These are phyloP conservation scores for Bradypus variegatus DNA, from an alignment of 2,797 vertebrate genomes.

Conservation along the genomic window DNA sequence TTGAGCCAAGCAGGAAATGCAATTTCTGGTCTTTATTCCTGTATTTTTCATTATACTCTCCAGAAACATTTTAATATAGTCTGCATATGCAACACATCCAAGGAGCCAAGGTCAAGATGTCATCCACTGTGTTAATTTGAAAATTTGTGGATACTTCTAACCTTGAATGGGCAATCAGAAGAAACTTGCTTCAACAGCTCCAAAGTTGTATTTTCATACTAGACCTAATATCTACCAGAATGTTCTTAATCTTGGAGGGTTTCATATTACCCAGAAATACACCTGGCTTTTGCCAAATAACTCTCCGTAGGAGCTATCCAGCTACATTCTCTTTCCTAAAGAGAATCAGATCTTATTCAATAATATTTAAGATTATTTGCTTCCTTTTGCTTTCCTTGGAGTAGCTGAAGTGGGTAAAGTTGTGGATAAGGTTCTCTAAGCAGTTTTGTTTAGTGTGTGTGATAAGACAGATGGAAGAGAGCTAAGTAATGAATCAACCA, in stretches of 20 bases:
- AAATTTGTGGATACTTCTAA: neutral
- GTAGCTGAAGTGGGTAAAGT: neutral
- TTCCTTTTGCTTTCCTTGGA: neutral
- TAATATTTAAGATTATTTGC: neutral
- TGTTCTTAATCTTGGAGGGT: neutral
- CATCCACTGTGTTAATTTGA: neutral
- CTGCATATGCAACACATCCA: neutral
- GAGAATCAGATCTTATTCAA: neutral
- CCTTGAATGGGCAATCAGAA: neutral
- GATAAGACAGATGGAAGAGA: neutral
- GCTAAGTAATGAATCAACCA: neutral
- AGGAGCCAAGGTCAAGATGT: neutral
- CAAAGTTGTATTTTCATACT: neutral
- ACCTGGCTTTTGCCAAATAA: neutral
- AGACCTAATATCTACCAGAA: neutral
- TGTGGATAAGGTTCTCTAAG: neutral
- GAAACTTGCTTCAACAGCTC: neutral
- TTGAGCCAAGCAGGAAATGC: constrained; percentile 52
- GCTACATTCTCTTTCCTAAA: neutral
- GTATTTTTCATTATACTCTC: constrained; percentile 27
- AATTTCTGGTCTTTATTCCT: constrained; percentile 46
- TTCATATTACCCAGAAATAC: neutral
- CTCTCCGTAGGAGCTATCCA: neutral
- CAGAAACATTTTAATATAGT: constrained; percentile 8
- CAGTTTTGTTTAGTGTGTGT: neutral